Conservation (phyloP, 2,113 vertebrate genomes). For the Melierax canorus region DNA sequence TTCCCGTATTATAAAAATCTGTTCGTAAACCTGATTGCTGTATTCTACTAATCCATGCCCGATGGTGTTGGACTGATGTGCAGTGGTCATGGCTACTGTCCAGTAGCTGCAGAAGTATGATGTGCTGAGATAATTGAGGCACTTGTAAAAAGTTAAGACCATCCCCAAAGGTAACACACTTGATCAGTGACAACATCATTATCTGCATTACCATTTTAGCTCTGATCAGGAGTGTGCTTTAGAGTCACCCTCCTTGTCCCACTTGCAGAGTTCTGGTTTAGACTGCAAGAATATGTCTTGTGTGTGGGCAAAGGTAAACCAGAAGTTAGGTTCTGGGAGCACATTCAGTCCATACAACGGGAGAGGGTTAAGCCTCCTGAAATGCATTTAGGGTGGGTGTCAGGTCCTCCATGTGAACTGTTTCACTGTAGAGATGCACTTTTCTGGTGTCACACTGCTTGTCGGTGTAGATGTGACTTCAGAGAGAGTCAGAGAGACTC, state of each 20-base stretch:
- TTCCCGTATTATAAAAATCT: background rate
- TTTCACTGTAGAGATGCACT: background rate
- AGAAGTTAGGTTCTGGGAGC: background rate
- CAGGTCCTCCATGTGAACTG: background rate
- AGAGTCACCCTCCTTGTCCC: background rate
- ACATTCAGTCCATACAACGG: accelerated
- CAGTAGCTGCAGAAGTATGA: background rate
- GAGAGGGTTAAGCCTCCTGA: background rate
- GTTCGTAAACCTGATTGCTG: background rate
- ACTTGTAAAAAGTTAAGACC: background rate
- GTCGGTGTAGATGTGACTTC: background rate
- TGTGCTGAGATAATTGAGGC: background rate
- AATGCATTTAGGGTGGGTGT: background rate
- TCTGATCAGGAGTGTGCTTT: background rate
- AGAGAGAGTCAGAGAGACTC: background rate
- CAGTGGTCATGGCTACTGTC: background rate
- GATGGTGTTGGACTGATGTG: background rate
- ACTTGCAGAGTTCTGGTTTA: background rate
- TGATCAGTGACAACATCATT: background rate
- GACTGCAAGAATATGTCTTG: too few relatives aligned
- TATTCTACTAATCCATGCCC: background rate
- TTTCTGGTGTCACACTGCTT: background rate
- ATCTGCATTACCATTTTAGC: background rate
- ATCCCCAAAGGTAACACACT: background rate
- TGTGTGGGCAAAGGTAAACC: background rate